These are phyloP conservation scores for Acromyrmex echinatior DNA, from an alignment of 1,140 invertebrate genomes.

Conservation along the genomic window DNA sequence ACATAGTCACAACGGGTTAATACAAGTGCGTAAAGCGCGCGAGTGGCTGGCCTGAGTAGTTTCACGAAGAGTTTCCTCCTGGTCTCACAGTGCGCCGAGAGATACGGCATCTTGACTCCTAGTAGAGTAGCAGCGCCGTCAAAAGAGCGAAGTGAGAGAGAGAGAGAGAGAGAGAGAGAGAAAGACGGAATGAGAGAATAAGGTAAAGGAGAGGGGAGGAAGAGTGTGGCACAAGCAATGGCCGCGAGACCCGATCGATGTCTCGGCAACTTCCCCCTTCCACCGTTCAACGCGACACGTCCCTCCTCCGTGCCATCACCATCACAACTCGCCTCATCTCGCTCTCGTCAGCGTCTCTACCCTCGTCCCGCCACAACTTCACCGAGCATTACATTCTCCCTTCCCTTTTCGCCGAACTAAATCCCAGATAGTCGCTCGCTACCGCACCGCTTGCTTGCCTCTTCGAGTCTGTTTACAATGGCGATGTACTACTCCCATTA, in stretches of 20 bases:
- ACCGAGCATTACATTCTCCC: slow-evolving; percentile 66
- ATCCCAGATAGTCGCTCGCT: slow-evolving; percentile 82
- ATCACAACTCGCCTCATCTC: slow-evolving; percentile 61
- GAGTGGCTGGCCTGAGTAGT: slow-evolving; percentile 77
- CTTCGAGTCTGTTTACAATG: slow-evolving; percentile 84
- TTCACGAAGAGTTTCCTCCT: slow-evolving; percentile 84
- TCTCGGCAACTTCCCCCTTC: slow-evolving; percentile 85
- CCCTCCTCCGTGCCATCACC: slow-evolving; percentile 60
- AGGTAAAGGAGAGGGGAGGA: not conserved
- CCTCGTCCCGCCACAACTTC: slow-evolving; percentile 53
- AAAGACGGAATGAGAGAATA: not conserved
- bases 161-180: slow-evolving; percentile 19
- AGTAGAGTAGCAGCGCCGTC: slow-evolving; percentile 70
- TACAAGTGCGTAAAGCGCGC: slow-evolving; percentile 79
- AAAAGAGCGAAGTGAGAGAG: slow-evolving; percentile 13
- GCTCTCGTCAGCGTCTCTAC: slow-evolving; percentile 57
- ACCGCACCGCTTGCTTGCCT: slow-evolving; percentile 72
- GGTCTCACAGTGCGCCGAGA: slow-evolving; percentile 71
- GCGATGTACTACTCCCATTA: slow-evolving; percentile 82
- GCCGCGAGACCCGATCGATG: slow-evolving; percentile 86
- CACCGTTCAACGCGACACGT: slow-evolving; percentile 70
- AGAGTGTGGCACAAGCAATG: slow-evolving; percentile 84
- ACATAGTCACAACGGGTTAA: slow-evolving; percentile 68
- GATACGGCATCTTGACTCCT: slow-evolving; percentile 87
- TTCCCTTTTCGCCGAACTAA: slow-evolving; percentile 78